Percentiles rank a stretch among this genome's conserved stretches.
phyloP scores from a whole-genome alignment of 30 jellyfish, hydroid and myxozoan species.

The Pelagia noctiluca region DNA sequence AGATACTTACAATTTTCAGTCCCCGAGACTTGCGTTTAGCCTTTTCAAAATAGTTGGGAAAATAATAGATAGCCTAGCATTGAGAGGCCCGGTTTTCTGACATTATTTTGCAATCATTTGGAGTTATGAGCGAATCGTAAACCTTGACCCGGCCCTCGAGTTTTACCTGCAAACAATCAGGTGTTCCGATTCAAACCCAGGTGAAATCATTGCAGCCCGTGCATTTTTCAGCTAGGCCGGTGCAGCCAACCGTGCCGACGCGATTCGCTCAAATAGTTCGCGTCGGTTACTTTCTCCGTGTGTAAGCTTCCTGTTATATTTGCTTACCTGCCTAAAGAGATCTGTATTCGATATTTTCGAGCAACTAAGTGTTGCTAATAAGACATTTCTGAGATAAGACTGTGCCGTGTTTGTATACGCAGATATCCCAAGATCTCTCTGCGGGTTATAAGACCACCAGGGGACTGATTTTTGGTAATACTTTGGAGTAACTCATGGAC shows the following conservation, averaged over 20 bases:
- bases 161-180: conserved; percentile 65
- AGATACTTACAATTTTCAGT: no score
- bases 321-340: no score
- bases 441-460: no score
- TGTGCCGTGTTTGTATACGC: no score
- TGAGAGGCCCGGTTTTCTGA: conserved; percentile 16
- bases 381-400: no score
- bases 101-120: conserved; percentile 58
- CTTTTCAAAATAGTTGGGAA: background rate
- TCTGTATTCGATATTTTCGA: no score
- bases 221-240: background rate
- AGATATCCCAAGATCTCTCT: no score
- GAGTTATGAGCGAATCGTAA: conserved; percentile 73
- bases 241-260: background rate
- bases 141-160: conserved; percentile 71
- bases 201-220: conserved; percentile 54
- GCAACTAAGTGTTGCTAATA: no score
- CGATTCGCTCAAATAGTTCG: background rate
- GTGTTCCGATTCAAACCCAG: conserved; percentile 36
- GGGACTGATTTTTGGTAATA: no score
- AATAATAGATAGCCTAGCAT: background rate
- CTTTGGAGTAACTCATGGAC: no score
- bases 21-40: background rate
- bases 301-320: no score
- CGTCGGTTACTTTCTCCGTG: no score